Evolutionary conservation across 2,888 invertebrate species (phyloP).

Genomic region (Ormyrus thymus): DNA sequence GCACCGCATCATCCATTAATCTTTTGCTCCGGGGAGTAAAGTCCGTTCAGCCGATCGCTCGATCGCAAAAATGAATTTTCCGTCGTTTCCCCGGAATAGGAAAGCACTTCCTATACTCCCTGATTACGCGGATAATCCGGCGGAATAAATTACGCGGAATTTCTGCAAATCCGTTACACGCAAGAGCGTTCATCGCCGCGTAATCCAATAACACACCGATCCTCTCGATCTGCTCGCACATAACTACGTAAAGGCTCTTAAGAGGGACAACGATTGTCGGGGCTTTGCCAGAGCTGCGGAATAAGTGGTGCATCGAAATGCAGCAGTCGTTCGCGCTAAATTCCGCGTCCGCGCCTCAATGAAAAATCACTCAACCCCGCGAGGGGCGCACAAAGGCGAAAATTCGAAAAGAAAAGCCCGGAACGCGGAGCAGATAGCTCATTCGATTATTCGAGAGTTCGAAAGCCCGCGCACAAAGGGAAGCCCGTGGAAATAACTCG

Average conservation of each 20-base stretch:
- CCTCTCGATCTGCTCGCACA: not conserved
- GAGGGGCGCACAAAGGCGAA: not conserved
- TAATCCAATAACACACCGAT: constrained; percentile 13
- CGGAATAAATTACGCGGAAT: constrained; percentile 8
- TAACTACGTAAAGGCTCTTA: not conserved
- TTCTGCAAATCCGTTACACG: not conserved
- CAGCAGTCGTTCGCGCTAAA: not conserved
- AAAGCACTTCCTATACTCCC: constrained; percentile 13
- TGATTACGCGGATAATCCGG: constrained; percentile 10
- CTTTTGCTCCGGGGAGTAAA: too few species aligned
- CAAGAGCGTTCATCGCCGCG: not conserved
- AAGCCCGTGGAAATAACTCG: not conserved
- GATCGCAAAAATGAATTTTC: too few species aligned
- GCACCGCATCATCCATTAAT: too few species aligned
- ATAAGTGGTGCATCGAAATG: constrained; percentile 12
- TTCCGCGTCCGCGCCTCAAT: not conserved
- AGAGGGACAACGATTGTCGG: not conserved
- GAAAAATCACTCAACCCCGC: not conserved
- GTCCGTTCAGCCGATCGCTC: too few species aligned
- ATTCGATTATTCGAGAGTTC: too few species aligned
- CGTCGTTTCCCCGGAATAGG: not conserved
- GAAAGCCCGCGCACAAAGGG: too few species aligned
- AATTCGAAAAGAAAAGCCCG: not conserved
- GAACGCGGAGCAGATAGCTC: too few species aligned
- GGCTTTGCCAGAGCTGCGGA: too few species aligned